phyloP scores from a whole-genome alignment of 2,888 invertebrate species.

The Schrankia costaestrigalis region DNA sequence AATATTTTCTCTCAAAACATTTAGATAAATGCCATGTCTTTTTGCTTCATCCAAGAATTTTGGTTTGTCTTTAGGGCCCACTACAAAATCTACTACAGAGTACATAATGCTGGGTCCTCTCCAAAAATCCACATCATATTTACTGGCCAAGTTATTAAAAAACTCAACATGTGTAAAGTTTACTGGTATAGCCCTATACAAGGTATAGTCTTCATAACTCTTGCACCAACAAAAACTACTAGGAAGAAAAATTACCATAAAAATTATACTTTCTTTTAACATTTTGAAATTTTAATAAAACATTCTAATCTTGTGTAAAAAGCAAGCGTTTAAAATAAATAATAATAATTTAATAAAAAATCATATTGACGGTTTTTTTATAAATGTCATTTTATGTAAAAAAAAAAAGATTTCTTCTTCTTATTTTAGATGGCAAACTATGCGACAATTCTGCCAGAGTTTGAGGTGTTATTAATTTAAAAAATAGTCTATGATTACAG shows the following conservation, averaged over 20 bases:
- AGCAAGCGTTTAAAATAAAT: no score
- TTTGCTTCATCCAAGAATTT: slow-evolving; percentile 46
- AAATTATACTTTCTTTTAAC: slow-evolving; percentile 45
- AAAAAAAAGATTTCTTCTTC: no score
- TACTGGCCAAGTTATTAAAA: slow-evolving; percentile 47
- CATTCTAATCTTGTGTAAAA: no score
- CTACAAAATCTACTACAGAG: slow-evolving; percentile 49
- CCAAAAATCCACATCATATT: slow-evolving; percentile 58
- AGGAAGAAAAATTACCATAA: slow-evolving; percentile 37
- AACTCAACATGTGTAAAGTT: slow-evolving; percentile 52
- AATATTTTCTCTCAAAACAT: slow-evolving; percentile 36
- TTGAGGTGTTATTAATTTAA: no score
- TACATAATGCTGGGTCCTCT: slow-evolving; percentile 48
- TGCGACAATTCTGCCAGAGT: no score
- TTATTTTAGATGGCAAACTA: no score
- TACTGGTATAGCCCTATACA: slow-evolving; percentile 40
- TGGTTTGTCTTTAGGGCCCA: slow-evolving; percentile 40
- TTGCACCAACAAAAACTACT: slow-evolving; percentile 40
- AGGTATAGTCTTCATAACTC: slow-evolving; percentile 44
- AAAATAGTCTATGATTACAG: no score
- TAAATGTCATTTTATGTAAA: no score
- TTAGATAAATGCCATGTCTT: slow-evolving; percentile 43
- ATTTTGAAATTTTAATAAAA: no score
- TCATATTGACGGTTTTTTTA: no score
- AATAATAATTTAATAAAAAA: no score